Evolutionary conservation across 2,888 invertebrate species (phyloP).

Genomic region (Pachycephus smyrnensis): DNA sequence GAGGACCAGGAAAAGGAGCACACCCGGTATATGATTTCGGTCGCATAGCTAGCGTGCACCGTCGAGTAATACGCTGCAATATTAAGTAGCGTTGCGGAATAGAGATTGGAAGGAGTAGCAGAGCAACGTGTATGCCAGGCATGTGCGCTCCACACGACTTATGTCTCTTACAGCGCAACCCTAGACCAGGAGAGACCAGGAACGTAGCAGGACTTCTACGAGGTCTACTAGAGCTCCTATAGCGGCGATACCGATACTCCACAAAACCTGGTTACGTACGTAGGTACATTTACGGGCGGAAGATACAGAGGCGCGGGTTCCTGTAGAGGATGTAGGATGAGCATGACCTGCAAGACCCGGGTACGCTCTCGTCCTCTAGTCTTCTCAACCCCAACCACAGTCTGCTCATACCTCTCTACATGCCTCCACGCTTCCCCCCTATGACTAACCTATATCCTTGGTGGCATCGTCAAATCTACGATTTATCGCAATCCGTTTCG

Average conservation of each 20-base stretch:
- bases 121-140: slow-evolving; percentile 44
- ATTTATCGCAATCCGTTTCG: neutral
- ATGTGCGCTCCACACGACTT: slow-evolving; percentile 51
- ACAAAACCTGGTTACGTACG: neutral
- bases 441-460: neutral
- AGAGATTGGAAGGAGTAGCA: slow-evolving; percentile 13
- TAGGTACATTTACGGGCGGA: neutral
- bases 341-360: neutral
- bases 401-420: neutral
- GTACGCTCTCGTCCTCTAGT: neutral
- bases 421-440: neutral
- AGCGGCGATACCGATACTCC: neutral
- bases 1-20: slow-evolving; percentile 18
- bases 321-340: neutral
- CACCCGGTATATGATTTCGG: slow-evolving; percentile 37
- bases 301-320: neutral
- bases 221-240: neutral
- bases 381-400: neutral
- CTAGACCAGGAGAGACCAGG: neutral
- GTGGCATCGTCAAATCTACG: neutral
- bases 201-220: neutral
- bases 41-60: slow-evolving; percentile 27
- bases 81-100: slow-evolving; percentile 50
- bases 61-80: slow-evolving; percentile 53
- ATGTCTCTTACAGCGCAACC: slow-evolving; percentile 42